These are phyloP conservation scores for Elgaria multicarinata DNA, from an alignment of 2,113 vertebrate species.

Conservation along the genomic window DNA sequence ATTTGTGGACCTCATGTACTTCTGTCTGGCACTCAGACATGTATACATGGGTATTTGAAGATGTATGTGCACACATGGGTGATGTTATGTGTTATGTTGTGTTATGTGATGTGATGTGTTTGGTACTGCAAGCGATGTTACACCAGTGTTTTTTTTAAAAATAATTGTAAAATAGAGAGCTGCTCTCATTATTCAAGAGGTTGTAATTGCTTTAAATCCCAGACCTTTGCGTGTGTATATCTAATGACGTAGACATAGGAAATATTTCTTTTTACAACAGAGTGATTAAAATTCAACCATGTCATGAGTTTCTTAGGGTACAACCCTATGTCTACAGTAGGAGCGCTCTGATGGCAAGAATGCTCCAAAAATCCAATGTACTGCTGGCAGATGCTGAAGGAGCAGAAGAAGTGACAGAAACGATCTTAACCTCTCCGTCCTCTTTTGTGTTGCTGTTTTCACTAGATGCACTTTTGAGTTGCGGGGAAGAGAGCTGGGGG, in stretches of 20 bases:
- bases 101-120: background rate
- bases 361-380: too few relatives aligned
- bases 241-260: background rate
- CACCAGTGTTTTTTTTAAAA: background rate
- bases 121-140: background rate
- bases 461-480: too few relatives aligned
- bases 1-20: background rate
- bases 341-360: too few relatives aligned
- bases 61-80: background rate
- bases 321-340: too few relatives aligned
- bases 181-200: background rate
- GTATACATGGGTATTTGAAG: background rate
- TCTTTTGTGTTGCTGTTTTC: too few relatives aligned
- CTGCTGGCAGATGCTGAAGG: too few relatives aligned
- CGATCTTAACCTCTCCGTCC: too few relatives aligned
- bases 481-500: too few relatives aligned
- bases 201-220: background rate
- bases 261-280: background rate
- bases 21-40: background rate
- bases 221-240: background rate
- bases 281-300: background rate
- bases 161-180: background rate
- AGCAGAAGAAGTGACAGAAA: too few relatives aligned
- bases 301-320: background rate
- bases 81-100: too few relatives aligned